Conservation (phyloP, 2,888 invertebrate genomes). For the Malthinus flaveolus region DNA sequence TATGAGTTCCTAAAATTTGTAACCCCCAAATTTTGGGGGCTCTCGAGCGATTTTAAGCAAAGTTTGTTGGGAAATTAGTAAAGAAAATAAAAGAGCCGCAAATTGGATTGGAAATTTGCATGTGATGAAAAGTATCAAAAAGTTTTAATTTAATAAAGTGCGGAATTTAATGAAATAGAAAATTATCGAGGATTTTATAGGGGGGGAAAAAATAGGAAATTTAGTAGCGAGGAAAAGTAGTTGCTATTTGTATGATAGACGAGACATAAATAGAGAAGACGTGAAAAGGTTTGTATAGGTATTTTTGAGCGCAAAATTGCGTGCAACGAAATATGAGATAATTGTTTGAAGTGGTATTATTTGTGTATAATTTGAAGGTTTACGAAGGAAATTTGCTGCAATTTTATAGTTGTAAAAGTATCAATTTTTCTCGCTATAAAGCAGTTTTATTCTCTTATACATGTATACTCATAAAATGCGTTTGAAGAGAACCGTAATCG, state of each 20-base stretch:
- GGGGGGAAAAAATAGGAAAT: conserved; percentile 47
- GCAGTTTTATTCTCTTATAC: conserved; percentile 45
- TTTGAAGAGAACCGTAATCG: conserved; percentile 44
- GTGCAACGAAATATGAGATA: no score
- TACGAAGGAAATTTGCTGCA: conserved; percentile 39
- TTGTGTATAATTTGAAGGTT: neutral
- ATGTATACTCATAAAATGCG: conserved; percentile 43
- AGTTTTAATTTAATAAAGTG: no score
- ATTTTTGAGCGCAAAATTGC: no score
- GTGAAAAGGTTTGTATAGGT: conserved; percentile 17
- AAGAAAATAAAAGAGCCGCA: neutral
- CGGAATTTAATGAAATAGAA: no score
- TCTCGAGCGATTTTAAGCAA: no score
- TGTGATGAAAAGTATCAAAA: no score
- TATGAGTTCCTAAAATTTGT: no score
- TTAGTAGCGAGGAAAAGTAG: conserved; percentile 45
- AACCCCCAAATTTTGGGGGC: no score
- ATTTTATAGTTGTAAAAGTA: conserved; percentile 46
- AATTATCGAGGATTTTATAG: no score
- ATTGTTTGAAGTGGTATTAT: neutral
- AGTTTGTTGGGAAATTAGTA: no score
- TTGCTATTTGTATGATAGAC: conserved; percentile 35
- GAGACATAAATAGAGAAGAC: conserved; percentile 39
- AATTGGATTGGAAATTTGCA: no score
- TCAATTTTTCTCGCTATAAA: conserved; percentile 46